Percentiles rank a stretch among this genome's conserved stretches.
Conservation (phyloP, 2,888 invertebrate genomes). For the Julus scandinavius region DNA sequence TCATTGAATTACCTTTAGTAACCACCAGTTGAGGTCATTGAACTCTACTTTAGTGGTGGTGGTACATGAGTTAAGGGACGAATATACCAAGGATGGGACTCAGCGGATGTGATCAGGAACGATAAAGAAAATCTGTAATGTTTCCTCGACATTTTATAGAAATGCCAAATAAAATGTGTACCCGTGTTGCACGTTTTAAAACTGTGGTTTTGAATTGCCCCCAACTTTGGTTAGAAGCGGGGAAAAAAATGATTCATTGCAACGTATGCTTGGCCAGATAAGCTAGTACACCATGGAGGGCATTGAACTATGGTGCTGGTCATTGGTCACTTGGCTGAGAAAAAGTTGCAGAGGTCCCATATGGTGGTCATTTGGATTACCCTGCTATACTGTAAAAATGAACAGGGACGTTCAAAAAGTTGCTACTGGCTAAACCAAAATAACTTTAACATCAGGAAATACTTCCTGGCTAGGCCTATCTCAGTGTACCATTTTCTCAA, state of each 20-base stretch:
- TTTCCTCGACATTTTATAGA: background rate
- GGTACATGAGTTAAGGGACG: background rate
- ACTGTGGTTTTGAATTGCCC: background rate
- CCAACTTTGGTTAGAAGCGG: background rate
- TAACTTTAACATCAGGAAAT: background rate
- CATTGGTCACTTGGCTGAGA: conserved; percentile 3
- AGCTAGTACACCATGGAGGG: background rate
- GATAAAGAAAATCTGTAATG: background rate
- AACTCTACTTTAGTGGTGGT: background rate
- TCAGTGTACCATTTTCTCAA: background rate
- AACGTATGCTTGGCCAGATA: background rate
- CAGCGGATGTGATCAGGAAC: background rate
- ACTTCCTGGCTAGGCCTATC: background rate
- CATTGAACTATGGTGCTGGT: background rate
- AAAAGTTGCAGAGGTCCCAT: background rate
- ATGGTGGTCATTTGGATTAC: background rate
- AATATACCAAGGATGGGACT: background rate
- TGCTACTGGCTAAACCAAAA: background rate
- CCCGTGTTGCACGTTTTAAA: background rate
- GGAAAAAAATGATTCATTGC: background rate
- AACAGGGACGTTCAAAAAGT: background rate
- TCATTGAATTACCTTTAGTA: conserved; percentile 20
- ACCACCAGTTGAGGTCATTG: background rate
- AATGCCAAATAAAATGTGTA: background rate
- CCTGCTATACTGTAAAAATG: background rate